These are phyloP conservation scores for Orchestes rusci DNA, from an alignment of 2,888 invertebrate genomes.

Conservation along the genomic window DNA sequence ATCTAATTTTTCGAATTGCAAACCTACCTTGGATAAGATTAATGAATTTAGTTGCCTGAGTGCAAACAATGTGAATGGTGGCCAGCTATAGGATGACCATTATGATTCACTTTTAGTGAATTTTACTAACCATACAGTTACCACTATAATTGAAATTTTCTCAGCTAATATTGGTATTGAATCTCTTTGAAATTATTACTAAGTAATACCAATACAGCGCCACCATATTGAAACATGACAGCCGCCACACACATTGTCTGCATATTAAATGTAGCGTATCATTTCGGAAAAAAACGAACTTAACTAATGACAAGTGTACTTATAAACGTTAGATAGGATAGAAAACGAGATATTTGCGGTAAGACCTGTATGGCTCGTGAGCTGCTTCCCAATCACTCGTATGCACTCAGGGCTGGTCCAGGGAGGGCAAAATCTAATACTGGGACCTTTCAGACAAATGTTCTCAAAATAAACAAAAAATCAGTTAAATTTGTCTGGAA, in stretches of 20 bases:
- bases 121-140: constrained; percentile 24
- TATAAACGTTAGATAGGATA: constrained; percentile 7
- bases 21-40: too few relatives aligned
- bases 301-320: constrained; percentile 21
- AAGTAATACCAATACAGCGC: too few relatives aligned
- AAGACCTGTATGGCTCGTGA: constrained; percentile 44
- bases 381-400: constrained; percentile 37
- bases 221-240: constrained; percentile 28
- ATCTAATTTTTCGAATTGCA: too few relatives aligned
- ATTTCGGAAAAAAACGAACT: background rate
- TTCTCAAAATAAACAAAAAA: background rate
- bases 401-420: constrained; percentile 45
- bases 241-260: constrained; percentile 62
- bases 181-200: too few relatives aligned
- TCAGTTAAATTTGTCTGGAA: background rate
- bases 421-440: constrained; percentile 3
- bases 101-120: constrained; percentile 5
- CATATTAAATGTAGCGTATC: constrained; percentile 41
- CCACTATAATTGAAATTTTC: constrained; percentile 22
- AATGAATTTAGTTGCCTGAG: too few relatives aligned
- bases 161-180: too few relatives aligned
- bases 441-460: constrained; percentile 11
- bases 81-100: constrained; percentile 50
- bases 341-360: constrained; percentile 29
- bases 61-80: constrained; percentile 87